These are phyloP conservation scores for Deroptyus accipitrinus DNA, from an alignment of 2,113 vertebrate species.

Conservation along the genomic window DNA sequence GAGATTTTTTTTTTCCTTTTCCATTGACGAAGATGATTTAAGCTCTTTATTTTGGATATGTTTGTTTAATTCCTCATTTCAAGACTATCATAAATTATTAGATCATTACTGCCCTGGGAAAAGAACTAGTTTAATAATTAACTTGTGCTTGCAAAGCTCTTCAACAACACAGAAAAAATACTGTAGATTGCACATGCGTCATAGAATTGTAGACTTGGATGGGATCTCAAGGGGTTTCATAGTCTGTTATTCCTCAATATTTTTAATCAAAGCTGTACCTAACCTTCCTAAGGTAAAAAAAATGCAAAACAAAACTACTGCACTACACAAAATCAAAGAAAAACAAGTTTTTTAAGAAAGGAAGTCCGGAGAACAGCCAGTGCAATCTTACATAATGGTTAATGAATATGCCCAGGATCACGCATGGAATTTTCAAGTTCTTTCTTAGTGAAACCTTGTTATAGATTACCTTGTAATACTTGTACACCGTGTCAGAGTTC, in stretches of 20 bases:
- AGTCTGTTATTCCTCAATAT: background rate
- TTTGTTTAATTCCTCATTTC: slow-evolving; percentile 39
- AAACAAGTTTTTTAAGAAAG: background rate
- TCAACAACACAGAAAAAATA: background rate
- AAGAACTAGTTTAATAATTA: slow-evolving; percentile 33
- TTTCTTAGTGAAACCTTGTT: background rate
- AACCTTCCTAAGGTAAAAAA: background rate
- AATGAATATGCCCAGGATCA: background rate
- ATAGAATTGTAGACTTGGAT: background rate
- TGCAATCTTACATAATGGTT: background rate
- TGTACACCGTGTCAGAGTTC: background rate
- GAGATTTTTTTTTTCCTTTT: slow-evolving; percentile 28
- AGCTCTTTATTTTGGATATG: slow-evolving; percentile 21
- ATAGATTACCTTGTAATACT: background rate
- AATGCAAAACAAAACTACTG: background rate
- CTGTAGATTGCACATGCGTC: background rate
- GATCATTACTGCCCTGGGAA: slow-evolving; percentile 25
- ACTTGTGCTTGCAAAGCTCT: background rate
- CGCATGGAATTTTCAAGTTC: background rate
- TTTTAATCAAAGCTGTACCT: slow-evolving; percentile 17
- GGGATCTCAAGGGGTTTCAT: background rate
- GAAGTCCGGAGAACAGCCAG: background rate
- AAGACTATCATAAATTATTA: slow-evolving; percentile 7
- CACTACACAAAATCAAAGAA: background rate
- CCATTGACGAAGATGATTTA: background rate